phyloP scores from a whole-genome alignment of 1,140 invertebrate species.

The Pararge aegeria region DNA sequence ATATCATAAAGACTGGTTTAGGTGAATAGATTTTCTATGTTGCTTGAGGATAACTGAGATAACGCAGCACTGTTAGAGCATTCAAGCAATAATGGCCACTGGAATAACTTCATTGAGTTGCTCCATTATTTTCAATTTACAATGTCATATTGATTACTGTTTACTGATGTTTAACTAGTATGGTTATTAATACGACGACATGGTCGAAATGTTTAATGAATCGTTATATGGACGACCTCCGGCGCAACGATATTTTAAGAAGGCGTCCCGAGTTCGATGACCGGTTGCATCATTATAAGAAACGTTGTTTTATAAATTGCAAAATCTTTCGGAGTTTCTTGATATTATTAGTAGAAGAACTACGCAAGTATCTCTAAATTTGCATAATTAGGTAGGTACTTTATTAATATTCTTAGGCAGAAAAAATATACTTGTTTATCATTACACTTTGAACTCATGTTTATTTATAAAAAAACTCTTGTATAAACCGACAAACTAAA shows the following conservation, averaged over 20 bases:
- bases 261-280: background rate
- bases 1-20: conserved; percentile 3
- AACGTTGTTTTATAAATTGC: background rate
- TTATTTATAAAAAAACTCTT: no score
- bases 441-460: no score
- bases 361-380: no score
- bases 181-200: conserved; percentile 13
- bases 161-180: conserved; percentile 15
- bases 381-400: no score
- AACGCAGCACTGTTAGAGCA: background rate
- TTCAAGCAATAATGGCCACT: conserved; percentile 13
- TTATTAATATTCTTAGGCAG: no score
- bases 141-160: conserved; percentile 28
- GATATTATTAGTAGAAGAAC: no score
- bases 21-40: conserved; percentile 11
- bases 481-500: no score
- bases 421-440: no score
- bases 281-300: background rate
- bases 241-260: background rate
- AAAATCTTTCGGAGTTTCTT: no score
- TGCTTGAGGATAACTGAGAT: conserved; percentile 1
- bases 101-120: conserved; percentile 30
- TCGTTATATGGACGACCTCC: background rate
- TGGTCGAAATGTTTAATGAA: conserved; percentile 9
- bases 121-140: conserved; percentile 34